These are phyloP conservation scores for Cyphomyrmex costatus DNA, from an alignment of 1,140 invertebrate genomes.

Conservation along the genomic window DNA sequence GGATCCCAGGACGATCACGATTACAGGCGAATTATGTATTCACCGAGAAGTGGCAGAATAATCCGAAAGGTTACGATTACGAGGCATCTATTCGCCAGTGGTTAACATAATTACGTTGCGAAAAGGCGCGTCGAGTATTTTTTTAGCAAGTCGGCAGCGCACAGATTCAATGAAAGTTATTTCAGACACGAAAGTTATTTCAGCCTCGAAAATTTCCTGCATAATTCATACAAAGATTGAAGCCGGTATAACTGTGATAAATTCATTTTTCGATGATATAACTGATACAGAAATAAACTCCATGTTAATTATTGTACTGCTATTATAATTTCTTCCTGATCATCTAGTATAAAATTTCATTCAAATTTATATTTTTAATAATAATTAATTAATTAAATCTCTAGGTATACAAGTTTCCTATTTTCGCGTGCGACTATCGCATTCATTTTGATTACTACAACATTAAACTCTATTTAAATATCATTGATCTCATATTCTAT, in stretches of 20 bases:
- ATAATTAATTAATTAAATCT: neutral
- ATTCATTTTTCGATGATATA: conserved; percentile 28
- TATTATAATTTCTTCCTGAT: neutral
- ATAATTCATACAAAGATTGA: conserved; percentile 38
- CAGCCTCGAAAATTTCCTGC: conserved; percentile 31
- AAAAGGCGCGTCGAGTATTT: conserved; percentile 23
- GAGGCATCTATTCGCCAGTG: neutral
- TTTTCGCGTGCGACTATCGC: neutral
- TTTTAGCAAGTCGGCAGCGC: conserved; percentile 16
- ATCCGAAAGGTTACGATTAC: conserved; percentile 36
- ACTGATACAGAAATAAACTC: neutral
- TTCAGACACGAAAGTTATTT: conserved; percentile 45
- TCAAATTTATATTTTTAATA: conserved; percentile 7
- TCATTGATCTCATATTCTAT: neutral
- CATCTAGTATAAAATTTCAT: neutral
- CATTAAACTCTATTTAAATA: neutral
- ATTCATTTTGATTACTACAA: neutral
- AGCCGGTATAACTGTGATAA: neutral
- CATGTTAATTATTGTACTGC: neutral
- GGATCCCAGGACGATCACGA: conserved; percentile 13
- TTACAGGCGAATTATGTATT: conserved; percentile 45
- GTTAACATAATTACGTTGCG: conserved; percentile 36
- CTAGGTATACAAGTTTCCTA: neutral
- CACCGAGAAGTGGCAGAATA: neutral
- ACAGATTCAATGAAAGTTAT: conserved; percentile 24